Conservation (phyloP, 2,113 vertebrate species). For the Odocoileus virginianus region DNA sequence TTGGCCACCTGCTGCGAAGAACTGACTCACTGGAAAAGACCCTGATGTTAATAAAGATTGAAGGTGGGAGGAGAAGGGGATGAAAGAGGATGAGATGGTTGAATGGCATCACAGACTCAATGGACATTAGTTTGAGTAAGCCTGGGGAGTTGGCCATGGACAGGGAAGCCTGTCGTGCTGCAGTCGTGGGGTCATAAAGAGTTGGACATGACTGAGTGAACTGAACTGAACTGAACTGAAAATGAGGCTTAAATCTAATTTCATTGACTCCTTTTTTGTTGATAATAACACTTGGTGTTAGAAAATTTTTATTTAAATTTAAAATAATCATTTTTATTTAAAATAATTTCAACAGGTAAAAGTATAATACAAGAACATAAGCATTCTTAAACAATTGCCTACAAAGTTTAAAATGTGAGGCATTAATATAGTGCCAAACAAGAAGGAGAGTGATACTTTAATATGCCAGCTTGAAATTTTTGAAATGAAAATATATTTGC, state of each 20-base stretch:
- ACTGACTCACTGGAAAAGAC: background rate
- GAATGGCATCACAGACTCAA: background rate
- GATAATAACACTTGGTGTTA: background rate
- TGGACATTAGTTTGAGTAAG: background rate
- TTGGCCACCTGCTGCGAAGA: background rate
- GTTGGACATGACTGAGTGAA: background rate
- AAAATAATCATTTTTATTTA: background rate
- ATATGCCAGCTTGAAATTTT: background rate
- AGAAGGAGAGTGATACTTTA: background rate
- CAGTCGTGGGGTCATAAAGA: background rate
- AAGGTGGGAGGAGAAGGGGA: background rate
- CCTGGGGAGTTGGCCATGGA: rapidly evolving
- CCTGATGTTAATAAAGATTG: background rate
- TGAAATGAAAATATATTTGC: background rate
- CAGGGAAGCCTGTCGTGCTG: background rate
- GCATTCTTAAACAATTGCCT: background rate
- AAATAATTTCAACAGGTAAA: background rate
- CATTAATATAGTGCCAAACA: background rate
- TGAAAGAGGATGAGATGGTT: background rate
- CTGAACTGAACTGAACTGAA: background rate
- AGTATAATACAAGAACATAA: background rate
- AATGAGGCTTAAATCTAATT: background rate
- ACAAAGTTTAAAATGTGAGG: background rate
- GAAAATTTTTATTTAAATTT: slow-evolving; percentile 8
- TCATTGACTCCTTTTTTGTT: background rate